Evolutionary conservation across 2,888 invertebrate genomes (phyloP).

Genomic region (Chymomyza fuscimana): DNA sequence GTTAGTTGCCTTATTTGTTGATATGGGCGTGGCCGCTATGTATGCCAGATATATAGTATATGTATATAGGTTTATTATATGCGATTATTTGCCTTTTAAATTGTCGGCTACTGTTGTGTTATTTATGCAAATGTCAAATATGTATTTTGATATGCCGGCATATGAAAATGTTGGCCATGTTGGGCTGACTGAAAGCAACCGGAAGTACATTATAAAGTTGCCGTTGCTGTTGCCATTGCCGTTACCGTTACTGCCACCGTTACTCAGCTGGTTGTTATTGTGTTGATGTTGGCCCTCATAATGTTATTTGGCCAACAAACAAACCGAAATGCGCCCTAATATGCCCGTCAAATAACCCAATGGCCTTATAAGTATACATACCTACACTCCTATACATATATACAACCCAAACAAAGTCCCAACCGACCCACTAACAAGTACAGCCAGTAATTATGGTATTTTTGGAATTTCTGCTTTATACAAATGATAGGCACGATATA

Average conservation of each 20-base stretch:
- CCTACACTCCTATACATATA: too few relatives aligned
- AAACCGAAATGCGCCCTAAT: slow-evolving; percentile 65
- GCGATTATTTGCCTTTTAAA: slow-evolving; percentile 10
- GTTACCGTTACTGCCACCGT: not conserved
- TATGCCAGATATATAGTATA: not conserved
- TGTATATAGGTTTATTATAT: not conserved
- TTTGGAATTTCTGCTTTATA: slow-evolving; percentile 46
- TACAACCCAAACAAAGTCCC: too few relatives aligned
- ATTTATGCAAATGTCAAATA: slow-evolving; percentile 73
- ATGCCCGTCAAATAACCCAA: slow-evolving; percentile 29
- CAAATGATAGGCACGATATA: slow-evolving; percentile 3
- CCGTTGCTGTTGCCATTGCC: slow-evolving; percentile 12
- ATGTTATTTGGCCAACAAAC: slow-evolving; percentile 63
- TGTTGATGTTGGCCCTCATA: slow-evolving; percentile 2
- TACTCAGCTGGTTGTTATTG: not conserved
- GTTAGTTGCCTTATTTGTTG: slow-evolving; percentile 8
- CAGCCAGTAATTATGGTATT: slow-evolving; percentile 64
- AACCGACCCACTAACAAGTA: slow-evolving; percentile 40
- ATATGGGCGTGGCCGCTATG: slow-evolving; percentile 32
- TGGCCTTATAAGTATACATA: not conserved
- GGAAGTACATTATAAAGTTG: slow-evolving; percentile 71
- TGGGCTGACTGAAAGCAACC: slow-evolving; percentile 63
- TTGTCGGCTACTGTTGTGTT: slow-evolving; percentile 40
- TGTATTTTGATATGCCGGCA: slow-evolving; percentile 56
- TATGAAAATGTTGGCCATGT: not conserved